Conservation (phyloP, 2,113 vertebrate genomes). For the Ammospiza nelsoni region DNA sequence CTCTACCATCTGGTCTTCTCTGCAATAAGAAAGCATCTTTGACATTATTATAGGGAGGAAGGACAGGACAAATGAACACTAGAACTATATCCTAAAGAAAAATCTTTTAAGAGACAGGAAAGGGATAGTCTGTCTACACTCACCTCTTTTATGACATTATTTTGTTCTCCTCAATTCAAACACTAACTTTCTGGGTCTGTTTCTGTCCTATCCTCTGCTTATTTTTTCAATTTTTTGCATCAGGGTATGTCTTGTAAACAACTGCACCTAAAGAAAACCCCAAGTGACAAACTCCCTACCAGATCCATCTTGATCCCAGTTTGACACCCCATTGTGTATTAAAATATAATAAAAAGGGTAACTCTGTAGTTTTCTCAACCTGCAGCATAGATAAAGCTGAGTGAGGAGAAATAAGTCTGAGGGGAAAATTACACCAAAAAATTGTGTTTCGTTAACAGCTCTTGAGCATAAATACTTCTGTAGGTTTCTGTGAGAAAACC, state of each 20-base stretch:
- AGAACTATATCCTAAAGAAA: background rate
- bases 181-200: background rate
- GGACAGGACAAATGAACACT: background rate
- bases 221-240: background rate
- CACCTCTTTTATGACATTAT: background rate
- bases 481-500: background rate
- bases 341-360: background rate
- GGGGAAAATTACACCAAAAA: background rate
- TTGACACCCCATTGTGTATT: background rate
- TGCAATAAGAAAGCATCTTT: background rate
- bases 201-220: background rate
- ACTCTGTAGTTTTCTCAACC: background rate
- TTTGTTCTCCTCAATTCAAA: background rate
- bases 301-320: background rate
- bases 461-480: background rate
- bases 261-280: fast-evolving
- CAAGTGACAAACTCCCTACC: background rate
- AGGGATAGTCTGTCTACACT: background rate
- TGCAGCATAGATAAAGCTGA: background rate
- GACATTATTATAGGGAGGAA: background rate
- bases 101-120: background rate
- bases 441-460: background rate
- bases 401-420: background rate
- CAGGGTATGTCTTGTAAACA: background rate
- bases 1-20: background rate